Conservation (phyloP, 2,797 vertebrate genomes). For the Manis pentadactyla region DNA sequence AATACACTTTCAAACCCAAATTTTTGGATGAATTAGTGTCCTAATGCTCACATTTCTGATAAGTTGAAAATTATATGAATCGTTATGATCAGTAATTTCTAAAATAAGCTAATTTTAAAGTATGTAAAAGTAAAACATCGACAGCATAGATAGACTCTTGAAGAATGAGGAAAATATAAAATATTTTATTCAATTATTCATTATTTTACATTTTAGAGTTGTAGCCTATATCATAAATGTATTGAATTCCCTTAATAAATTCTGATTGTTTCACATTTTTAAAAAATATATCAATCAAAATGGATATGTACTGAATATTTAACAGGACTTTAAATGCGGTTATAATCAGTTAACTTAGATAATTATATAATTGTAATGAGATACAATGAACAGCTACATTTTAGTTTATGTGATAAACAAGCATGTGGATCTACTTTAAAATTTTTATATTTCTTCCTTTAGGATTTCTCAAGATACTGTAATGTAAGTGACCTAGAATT, state of each 20-base stretch:
- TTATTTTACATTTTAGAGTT: not conserved
- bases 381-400: not conserved
- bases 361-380: not conserved
- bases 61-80: not conserved
- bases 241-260: not conserved
- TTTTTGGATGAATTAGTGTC: not conserved
- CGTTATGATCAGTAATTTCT: not conserved
- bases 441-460: not conserved
- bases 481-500: not conserved
- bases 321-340: not conserved
- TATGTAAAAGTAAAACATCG: not conserved
- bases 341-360: not conserved
- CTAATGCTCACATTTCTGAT: not conserved
- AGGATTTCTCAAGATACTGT: not conserved
- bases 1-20: not conserved
- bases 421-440: not conserved
- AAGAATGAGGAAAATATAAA: not conserved
- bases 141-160: not conserved
- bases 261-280: not conserved
- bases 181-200: constrained; percentile 1
- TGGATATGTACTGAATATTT: constrained; percentile 2
- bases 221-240: not conserved
- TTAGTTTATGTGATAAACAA: not conserved
- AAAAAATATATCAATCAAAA: constrained; percentile 9
- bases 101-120: not conserved